These are phyloP conservation scores for Diadophis punctatus DNA, from an alignment of 2,113 vertebrate species.

Conservation along the genomic window DNA sequence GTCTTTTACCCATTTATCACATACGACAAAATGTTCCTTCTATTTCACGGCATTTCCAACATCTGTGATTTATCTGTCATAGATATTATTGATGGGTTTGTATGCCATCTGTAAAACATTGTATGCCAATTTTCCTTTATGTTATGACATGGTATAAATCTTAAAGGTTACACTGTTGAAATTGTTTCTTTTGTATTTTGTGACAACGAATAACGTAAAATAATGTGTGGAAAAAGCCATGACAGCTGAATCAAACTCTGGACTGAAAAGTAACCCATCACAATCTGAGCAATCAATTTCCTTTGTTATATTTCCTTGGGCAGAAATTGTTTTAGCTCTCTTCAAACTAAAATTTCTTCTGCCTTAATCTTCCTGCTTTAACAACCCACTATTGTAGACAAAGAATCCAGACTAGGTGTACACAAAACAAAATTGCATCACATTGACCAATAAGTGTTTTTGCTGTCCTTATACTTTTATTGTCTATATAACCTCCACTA, in stretches of 20 bases:
- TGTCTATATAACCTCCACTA: background rate
- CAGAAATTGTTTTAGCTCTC: background rate
- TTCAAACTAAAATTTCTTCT: background rate
- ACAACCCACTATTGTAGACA: background rate
- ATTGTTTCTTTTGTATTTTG: background rate
- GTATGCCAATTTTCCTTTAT: background rate
- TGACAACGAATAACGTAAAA: background rate
- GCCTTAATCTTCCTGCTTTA: background rate
- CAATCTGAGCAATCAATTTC: background rate
- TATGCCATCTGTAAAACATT: background rate
- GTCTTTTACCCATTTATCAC: background rate
- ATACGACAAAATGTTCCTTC: background rate
- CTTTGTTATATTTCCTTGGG: background rate
- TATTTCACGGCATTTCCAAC: background rate
- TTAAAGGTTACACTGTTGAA: background rate
- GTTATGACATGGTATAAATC: background rate
- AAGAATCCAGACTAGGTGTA: background rate
- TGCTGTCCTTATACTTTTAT: background rate
- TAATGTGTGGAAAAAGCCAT: background rate
- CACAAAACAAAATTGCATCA: background rate
- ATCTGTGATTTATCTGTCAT: background rate
- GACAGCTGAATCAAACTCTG: background rate
- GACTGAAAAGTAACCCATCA: background rate
- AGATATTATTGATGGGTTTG: background rate
- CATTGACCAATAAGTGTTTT: background rate